Percentiles rank a stretch among this genome's conserved stretches.
phyloP scores from a whole-genome alignment of 2,888 invertebrate genomes.

The Drosophila anceps region DNA sequence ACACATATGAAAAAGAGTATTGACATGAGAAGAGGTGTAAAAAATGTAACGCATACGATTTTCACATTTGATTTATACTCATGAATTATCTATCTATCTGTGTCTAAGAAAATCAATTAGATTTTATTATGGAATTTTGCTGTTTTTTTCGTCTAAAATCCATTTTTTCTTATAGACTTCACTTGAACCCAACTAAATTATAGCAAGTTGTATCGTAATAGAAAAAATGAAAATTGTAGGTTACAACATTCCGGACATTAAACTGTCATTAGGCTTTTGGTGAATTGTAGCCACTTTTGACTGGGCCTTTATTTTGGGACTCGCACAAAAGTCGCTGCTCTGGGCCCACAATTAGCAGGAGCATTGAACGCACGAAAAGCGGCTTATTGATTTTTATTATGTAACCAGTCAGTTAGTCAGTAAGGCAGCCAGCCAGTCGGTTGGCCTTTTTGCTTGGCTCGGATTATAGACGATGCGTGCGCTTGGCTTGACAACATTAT shows the following conservation, averaged over 20 bases:
- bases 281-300: conserved; percentile 36
- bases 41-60: no score
- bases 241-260: conserved; percentile 31
- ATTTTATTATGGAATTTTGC: background rate
- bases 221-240: conserved; percentile 40
- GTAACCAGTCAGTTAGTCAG: conserved; percentile 35
- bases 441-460: conserved; percentile 25
- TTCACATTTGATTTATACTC: background rate
- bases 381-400: conserved; percentile 68
- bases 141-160: background rate
- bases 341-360: conserved; percentile 46
- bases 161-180: conserved; percentile 1
- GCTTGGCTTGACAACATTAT: conserved; percentile 42
- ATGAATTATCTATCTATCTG: background rate
- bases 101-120: background rate
- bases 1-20: background rate
- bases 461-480: conserved; percentile 58
- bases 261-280: conserved; percentile 48
- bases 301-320: conserved; percentile 29
- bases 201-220: conserved; percentile 13
- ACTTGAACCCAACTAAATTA: background rate
- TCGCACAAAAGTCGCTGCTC: conserved; percentile 1
- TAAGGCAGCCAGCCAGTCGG: conserved; percentile 6
- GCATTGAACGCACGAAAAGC: conserved; percentile 47
- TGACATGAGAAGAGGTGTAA: background rate